phyloP scores from a whole-genome alignment of 2,113 vertebrate genomes.

The Lethenteron camtschaticum region DNA sequence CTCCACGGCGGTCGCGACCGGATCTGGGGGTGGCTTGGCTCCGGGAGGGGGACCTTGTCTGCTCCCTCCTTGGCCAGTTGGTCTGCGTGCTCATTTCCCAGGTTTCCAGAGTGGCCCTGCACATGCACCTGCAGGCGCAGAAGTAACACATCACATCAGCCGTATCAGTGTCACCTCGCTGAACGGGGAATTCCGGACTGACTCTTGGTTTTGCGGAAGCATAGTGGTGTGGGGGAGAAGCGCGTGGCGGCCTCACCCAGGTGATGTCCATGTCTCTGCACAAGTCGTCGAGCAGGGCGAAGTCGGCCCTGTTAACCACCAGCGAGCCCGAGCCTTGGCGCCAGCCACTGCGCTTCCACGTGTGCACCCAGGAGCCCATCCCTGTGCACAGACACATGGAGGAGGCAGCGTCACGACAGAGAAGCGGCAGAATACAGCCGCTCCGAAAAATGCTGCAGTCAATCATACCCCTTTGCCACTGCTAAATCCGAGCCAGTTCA shows the following conservation, averaged over 20 bases:
- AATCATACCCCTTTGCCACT: too few species aligned
- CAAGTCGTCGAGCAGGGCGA: conserved; percentile 42
- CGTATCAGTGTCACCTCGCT: too few species aligned
- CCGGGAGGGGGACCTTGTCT: not conserved
- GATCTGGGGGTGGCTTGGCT: too few species aligned
- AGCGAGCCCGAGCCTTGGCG: conserved; percentile 38
- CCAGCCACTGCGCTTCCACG: conserved; percentile 76
- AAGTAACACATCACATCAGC: not conserved
- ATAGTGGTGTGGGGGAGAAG: too few species aligned
- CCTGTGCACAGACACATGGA: conserved; percentile 22
- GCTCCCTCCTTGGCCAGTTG: conserved; percentile 27
- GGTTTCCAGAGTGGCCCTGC: conserved; percentile 62
- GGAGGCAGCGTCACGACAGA: not conserved
- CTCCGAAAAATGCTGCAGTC: too few species aligned
- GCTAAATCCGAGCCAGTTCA: too few species aligned
- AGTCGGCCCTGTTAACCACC: conserved; percentile 59
- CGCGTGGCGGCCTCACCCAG: conserved; percentile 22
- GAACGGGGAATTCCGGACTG: too few species aligned
- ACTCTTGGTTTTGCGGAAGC: too few species aligned
- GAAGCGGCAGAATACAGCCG: too few species aligned
- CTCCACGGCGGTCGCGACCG: too few species aligned
- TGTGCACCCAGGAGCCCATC: conserved; percentile 59
- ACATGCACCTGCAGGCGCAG: conserved; percentile 32
- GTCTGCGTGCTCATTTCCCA: conserved; percentile 76
- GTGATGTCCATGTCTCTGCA: conserved; percentile 41